A percentile compares a stretch with the other conserved stretches of the same genome.
Conservation (phyloP, 2,797 vertebrate genomes). For the Apodemus agrarius region DNA sequence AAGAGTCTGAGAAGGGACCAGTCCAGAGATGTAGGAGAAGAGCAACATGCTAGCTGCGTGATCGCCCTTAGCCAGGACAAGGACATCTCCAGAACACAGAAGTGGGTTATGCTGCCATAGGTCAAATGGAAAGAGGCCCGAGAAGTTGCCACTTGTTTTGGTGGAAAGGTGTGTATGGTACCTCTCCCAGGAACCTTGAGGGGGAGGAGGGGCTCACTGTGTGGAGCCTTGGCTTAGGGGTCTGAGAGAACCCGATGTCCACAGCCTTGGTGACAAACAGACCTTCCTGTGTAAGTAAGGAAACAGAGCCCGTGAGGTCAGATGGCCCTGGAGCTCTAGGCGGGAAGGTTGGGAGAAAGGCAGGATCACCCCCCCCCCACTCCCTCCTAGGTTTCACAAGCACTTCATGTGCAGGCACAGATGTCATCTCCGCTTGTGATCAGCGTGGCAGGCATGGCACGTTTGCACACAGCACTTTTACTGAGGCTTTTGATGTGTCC, state of each 20-base stretch:
- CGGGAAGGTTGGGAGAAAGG: not conserved
- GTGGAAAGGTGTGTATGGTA: not conserved
- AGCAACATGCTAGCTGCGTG: not conserved
- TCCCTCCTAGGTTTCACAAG: not conserved
- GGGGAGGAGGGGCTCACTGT: too few relatives aligned
- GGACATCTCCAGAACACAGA: not conserved
- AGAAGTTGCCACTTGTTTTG: not conserved
- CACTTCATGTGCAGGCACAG: not conserved
- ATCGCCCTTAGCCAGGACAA: not conserved
- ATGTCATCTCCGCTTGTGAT: not conserved
- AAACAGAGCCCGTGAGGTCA: not conserved
- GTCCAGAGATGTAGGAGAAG: not conserved
- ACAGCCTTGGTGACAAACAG: not conserved
- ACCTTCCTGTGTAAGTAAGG: not conserved
- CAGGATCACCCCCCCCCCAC: fast-evolving
- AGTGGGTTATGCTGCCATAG: not conserved
- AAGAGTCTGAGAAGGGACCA: not conserved
- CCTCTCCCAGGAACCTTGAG: not conserved
- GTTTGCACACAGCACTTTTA: not conserved
- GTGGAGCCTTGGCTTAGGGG: not conserved
- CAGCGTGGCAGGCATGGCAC: not conserved
- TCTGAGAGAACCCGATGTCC: not conserved
- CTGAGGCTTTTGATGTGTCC: not conserved
- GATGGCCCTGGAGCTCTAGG: not conserved
- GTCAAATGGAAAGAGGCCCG: not conserved